Percentiles rank a stretch among this genome's conserved stretches.
phyloP scores from a whole-genome alignment of 2,113 vertebrate species.

The Fregetta grallaria region DNA sequence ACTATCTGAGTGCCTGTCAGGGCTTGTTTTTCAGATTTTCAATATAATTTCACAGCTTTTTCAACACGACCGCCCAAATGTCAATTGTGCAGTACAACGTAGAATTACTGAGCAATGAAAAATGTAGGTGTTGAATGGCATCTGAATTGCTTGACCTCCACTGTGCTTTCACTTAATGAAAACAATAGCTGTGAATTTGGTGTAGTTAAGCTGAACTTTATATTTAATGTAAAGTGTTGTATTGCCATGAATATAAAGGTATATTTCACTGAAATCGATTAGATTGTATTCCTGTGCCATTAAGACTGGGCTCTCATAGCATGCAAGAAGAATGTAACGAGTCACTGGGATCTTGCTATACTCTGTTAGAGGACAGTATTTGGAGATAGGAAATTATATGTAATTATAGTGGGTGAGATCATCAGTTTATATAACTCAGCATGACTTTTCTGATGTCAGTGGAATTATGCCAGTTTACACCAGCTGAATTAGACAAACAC shows the following conservation, averaged over 20 bases:
- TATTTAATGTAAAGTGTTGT: background rate
- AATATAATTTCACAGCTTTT: slow-evolving; percentile 40
- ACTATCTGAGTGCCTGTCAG: background rate
- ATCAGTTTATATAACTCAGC: slow-evolving; percentile 11
- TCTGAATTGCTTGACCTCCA: background rate
- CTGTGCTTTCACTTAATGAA: background rate
- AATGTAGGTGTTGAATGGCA: background rate
- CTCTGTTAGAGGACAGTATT: background rate
- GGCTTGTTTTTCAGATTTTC: slow-evolving; percentile 25
- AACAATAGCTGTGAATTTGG: background rate
- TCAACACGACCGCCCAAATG: background rate
- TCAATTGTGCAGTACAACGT: background rate
- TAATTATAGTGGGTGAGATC: slow-evolving; percentile 34
- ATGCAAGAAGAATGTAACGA: background rate
- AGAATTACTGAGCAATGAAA: background rate
- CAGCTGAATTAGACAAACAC: background rate
- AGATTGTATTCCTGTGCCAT: background rate
- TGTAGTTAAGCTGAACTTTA: background rate
- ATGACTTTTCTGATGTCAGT: slow-evolving; percentile 18
- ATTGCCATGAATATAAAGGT: background rate
- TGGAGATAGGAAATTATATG: background rate
- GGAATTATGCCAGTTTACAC: slow-evolving; percentile 1
- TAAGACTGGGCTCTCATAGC: background rate
- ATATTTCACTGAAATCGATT: background rate
- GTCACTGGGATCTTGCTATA: background rate